Conservation (phyloP, 2,797 vertebrate genomes). For the Amazonetta brasiliensis region DNA sequence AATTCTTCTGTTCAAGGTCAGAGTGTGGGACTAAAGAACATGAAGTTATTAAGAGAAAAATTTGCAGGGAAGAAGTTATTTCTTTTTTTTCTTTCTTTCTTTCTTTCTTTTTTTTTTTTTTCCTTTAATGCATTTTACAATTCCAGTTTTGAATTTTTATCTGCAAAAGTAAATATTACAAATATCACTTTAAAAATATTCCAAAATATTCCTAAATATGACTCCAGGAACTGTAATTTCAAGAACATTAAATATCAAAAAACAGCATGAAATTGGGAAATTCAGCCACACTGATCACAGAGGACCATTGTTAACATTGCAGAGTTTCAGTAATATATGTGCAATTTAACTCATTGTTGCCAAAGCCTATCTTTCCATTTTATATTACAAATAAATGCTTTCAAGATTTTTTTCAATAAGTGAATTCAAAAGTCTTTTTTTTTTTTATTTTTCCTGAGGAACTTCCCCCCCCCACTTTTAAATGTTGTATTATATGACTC, state of each 20-base stretch:
- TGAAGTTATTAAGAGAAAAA: background rate
- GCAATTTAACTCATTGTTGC: background rate
- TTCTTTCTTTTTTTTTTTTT: too few relatives aligned
- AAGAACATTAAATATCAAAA: background rate
- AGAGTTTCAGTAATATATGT: background rate
- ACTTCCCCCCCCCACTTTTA: background rate
- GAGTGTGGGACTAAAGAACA: background rate
- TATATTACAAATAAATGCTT: background rate
- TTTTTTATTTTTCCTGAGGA: background rate
- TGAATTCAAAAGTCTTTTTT: background rate
- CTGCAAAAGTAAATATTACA: background rate
- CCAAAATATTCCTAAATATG: background rate
- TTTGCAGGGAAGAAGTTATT: background rate
- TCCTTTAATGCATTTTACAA: background rate
- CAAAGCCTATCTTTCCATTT: background rate
- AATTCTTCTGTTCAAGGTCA: background rate
- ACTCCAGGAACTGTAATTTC: background rate
- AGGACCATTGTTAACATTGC: background rate
- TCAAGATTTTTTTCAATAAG: background rate
- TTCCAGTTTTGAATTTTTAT: background rate
- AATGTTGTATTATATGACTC: conserved; percentile 32
- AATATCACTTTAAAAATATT: background rate
- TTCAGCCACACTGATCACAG: background rate
- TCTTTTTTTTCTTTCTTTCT: background rate
- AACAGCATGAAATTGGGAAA: background rate